Base-by-base conservation (phyloP, 2,888 invertebrate genomes). In the Rhagium mordax region DNA sequence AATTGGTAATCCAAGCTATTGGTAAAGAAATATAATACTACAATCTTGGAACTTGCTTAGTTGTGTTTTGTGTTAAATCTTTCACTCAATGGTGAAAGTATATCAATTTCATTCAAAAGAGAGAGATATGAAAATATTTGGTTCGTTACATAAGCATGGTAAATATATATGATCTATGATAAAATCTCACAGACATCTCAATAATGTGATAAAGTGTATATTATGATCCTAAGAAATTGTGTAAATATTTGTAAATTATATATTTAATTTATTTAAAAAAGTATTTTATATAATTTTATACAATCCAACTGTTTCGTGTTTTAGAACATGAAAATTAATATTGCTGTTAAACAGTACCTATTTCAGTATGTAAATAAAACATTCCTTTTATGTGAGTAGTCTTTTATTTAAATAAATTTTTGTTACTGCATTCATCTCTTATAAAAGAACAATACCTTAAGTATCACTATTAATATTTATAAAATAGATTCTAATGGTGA, bases 281-380 rank as follows among this genome's bases (percentile, higher is more conserved):
- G 55, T 67, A 67, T 67, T 65, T 67, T 67, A 67, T 67, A 57
- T 57, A 67, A 67, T 67, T 67, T 67, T 67, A 67, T 67, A 67
- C 67, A 67, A 41, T 16, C 18, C 60, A 60, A 16, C 24, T 61
- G 61, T 61, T 61, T 41, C 48, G 15, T 61, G 33, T 61, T 47
- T 15, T 61, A 61, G 18, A 61, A 61, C 61, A 47, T 61, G 47
- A 33, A 65, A 65, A 55, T 57, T 24, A 47, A 47, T 57, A 57
- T 57, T 67, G 47, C 57, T 67, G 67, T 67, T 67, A 67, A 67
- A 67, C 67, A 67, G 67, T 67, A 41, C 41, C 41, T 41, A 57
- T 67, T 66, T 67, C 53, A 67, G 53, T 57, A 53, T 51, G 51
- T 49, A 53, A 67, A 67, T 67, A 67, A 67, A 57, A 67, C 33